Evolutionary conservation across 92 coral and sea anemone species (phyloP), one percentile per base, ranked within the genome.

Genomic region (Parazoanthus darwini): DNA sequence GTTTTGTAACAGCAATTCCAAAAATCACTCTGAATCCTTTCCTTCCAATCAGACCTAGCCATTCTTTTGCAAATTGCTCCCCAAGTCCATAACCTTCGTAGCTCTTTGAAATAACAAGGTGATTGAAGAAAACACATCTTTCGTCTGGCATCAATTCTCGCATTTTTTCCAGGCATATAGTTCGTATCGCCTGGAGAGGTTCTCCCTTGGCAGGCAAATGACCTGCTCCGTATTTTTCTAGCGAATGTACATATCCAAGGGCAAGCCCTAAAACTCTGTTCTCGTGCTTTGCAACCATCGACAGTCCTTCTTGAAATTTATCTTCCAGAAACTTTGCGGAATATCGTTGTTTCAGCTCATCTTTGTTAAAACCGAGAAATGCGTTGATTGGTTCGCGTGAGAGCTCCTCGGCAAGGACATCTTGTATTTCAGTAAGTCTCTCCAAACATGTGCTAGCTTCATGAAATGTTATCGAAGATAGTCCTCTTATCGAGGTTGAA

Each of bases 221-320:
- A 0, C 38, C 70, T 6, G 68, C 65, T 11, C 18, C 25, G 6
- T 43, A 78, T 25, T 51, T 26, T 0, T 26, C 83, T 20, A 79
- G 66, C 36, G 70, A 35, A 5, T 35, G 78, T 0, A 74, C 78
- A 56, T 25, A 79, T 11, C n/a, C 83, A 18, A 79, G 18, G 8
- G 83, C 0, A 23, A n/a, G 1, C 25, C 83, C 83, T 16, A 79
- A 26, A 0, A 79, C 68, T 25, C 44, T 14, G 8, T 51, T 35
- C 68, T 56, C 23, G 68, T 79, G 66, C 48, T 79, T 79, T 79
- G 43, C 83, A 79, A 51, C 68, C n/a, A 79, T 48, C 23, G 83
- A 79, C 59, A 79, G n/a, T 16, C 83, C 83, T 50, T 79, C 70
- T 23, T 79, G 20, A 11, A 79, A 54, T 58, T 54, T 79, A 6